phyloP scores from a whole-genome alignment of 2,113 vertebrate species.

The Pantherophis guttatus region DNA sequence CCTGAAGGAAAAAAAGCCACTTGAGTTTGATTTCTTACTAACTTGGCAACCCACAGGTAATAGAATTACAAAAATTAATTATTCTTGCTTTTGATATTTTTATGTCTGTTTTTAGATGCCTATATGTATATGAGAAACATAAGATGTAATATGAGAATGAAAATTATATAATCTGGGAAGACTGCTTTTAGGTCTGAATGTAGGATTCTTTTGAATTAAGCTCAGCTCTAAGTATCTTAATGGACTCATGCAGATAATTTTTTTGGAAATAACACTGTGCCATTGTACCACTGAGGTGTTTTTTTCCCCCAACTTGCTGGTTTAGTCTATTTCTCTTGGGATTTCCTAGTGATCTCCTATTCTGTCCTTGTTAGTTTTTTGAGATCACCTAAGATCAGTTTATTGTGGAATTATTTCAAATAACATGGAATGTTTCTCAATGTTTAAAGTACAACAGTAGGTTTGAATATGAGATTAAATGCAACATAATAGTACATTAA shows the following conservation, averaged over 20 bases:
- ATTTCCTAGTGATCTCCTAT: not conserved
- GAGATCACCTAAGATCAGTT: not conserved
- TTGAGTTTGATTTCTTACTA: slow-evolving; percentile 83
- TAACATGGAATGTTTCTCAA: not conserved
- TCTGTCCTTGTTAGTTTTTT: not conserved
- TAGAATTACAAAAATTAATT: slow-evolving; percentile 18
- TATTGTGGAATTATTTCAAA: not conserved
- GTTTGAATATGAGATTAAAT: not conserved
- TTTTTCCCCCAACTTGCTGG: not conserved
- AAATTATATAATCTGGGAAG: not conserved
- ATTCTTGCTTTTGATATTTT: not conserved
- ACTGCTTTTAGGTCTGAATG: not conserved
- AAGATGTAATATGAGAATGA: no score
- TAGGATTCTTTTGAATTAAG: not conserved
- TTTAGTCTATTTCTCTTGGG: not conserved
- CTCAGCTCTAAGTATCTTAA: not conserved
- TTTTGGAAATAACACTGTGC: not conserved
- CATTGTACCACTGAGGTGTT: not conserved
- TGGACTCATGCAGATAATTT: not conserved
- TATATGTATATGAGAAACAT: not conserved
- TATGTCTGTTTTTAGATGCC: not conserved
- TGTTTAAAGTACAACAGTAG: not conserved
- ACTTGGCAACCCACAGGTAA: slow-evolving; percentile 76
- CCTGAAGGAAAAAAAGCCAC: slow-evolving; percentile 80
- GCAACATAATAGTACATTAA: not conserved